These are phyloP conservation scores for Hemaris fuciformis DNA, from an alignment of 2,888 invertebrate genomes.

Conservation along the genomic window DNA sequence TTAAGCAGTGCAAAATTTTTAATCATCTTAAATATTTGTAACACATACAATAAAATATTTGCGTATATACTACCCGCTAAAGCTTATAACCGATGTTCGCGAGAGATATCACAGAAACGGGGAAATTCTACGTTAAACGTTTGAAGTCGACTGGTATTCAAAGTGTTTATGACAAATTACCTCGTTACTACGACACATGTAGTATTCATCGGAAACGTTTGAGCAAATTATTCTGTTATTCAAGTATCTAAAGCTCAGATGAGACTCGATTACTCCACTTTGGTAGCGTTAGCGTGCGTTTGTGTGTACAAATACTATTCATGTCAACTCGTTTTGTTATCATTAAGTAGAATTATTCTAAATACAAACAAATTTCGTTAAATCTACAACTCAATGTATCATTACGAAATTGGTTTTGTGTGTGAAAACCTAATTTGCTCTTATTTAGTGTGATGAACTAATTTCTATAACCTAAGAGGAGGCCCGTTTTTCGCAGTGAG, in stretches of 20 bases:
- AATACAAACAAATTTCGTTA: too few species aligned
- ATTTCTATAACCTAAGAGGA: too few species aligned
- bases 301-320: neutral
- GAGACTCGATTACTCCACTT: conserved; percentile 1
- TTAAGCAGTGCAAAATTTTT: neutral
- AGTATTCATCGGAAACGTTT: conserved; percentile 26
- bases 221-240: conserved; percentile 26
- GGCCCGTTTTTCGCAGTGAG: too few species aligned
- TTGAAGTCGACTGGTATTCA: conserved; percentile 33
- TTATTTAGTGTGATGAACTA: too few species aligned
- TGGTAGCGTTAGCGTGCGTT: neutral
- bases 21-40: neutral
- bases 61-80: neutral
- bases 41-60: neutral
- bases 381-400: too few species aligned
- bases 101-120: conserved; percentile 30
- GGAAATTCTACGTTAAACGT: conserved; percentile 38
- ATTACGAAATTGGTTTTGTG: too few species aligned
- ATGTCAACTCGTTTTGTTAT: too few species aligned
- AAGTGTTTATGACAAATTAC: conserved; percentile 31
- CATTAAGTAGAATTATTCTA: too few species aligned
- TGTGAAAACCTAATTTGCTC: too few species aligned
- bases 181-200: conserved; percentile 38
- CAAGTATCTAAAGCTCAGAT: conserved; percentile 8
- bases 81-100: neutral